Evolutionary conservation across 2,113 vertebrate genomes (phyloP).

Genomic region (Ahaetulla prasina): DNA sequence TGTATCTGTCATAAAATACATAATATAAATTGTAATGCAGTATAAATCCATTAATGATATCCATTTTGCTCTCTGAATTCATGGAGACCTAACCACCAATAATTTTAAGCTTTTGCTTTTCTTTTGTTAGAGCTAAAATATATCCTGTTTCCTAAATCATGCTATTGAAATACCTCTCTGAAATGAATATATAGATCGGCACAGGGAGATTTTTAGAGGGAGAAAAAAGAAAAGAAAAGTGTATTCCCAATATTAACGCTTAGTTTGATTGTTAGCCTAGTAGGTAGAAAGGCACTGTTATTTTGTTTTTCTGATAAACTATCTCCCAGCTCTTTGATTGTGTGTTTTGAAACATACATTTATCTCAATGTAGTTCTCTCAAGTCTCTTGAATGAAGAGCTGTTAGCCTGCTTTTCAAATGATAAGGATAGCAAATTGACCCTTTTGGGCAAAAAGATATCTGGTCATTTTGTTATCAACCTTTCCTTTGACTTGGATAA

Average conservation of each 20-base stretch:
- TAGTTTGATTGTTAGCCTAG: background rate
- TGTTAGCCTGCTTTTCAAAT: background rate
- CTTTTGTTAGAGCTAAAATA: background rate
- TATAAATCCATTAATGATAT: background rate
- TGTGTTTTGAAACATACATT: background rate
- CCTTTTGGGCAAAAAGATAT: background rate
- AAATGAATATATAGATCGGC: background rate
- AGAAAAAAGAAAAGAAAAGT: background rate
- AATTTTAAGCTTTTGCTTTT: background rate
- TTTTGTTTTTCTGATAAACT: background rate
- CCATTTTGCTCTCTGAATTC: background rate
- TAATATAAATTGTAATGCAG: too few relatives aligned
- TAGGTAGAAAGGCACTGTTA: background rate
- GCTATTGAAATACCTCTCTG: background rate
- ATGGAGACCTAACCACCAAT: background rate
- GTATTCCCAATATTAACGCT: background rate
- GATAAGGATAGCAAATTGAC: background rate
- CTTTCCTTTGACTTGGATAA: slow-evolving; percentile 8
- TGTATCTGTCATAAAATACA: too few relatives aligned
- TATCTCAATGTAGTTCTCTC: background rate
- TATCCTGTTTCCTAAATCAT: background rate
- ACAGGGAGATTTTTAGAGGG: background rate
- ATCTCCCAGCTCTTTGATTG: background rate
- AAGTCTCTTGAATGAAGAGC: background rate
- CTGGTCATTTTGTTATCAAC: background rate